These are phyloP conservation scores for Sebastes paucispinis DNA, from an alignment of 2,797 vertebrate species.

Conservation along the genomic window DNA sequence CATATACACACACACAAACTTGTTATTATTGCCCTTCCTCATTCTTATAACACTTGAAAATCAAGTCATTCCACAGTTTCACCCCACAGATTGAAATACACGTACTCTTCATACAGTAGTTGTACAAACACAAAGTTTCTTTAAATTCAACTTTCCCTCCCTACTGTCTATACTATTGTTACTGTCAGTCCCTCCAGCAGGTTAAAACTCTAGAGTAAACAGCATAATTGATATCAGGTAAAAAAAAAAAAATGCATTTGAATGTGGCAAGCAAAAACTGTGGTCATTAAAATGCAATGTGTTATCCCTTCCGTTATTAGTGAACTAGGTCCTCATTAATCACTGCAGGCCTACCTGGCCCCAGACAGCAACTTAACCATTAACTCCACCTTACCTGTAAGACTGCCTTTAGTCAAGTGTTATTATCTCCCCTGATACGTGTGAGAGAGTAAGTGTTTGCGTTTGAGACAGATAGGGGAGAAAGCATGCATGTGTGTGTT, in stretches of 20 bases:
- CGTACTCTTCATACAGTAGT: neutral
- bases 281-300: conserved; percentile 45
- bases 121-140: neutral
- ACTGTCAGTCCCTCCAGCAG: neutral
- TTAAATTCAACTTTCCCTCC: neutral
- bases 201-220: conserved; percentile 15
- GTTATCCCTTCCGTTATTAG: conserved; percentile 43
- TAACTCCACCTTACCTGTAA: conserved; percentile 65
- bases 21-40: too few relatives aligned
- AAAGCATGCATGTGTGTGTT: conserved; percentile 2
- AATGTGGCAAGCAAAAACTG: conserved; percentile 15
- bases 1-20: neutral
- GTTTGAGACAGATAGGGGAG: neutral
- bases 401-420: conserved; percentile 58
- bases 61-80: too few relatives aligned
- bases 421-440: conserved; percentile 57
- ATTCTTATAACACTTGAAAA: too few relatives aligned
- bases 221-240: neutral
- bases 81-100: neutral
- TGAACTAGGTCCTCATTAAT: conserved; percentile 64
- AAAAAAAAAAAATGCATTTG: neutral
- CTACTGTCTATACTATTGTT: neutral
- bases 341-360: conserved; percentile 40
- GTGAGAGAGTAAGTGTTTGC: conserved; percentile 10
- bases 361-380: conserved; percentile 69